Evolutionary conservation across 2,888 invertebrate genomes (phyloP), one percentile per base, ranked within the genome.

Genomic region (Eurytoma californica): DNA sequence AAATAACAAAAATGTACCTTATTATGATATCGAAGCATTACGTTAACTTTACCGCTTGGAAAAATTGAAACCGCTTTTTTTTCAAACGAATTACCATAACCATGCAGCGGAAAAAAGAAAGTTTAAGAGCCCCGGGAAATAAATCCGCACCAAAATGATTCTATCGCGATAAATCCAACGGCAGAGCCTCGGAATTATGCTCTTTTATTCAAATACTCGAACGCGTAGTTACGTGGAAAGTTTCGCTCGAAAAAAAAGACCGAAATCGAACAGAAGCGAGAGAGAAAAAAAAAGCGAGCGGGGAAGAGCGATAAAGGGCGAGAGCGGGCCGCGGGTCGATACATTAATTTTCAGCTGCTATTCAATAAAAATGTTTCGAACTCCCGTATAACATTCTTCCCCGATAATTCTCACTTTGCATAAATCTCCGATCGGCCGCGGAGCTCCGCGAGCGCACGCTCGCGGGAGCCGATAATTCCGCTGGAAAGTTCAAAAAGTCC

Each of bases 371-470:
- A 72, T 72, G 68, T 68, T 80, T 69, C 72, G 49, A 80, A 80
- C 75, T 79, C 70, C 47, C 69, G 20, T 61, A 74, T 60, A 74
- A 61, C 60, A 72, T 67, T 72, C 70, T 72, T 63, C 57, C 7
- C 74, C 76, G 72, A 72, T 80, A 80, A 80, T 80, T 76, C 68
- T 79, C 76, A 72, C 68, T 76, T 69, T 76, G 77, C 77, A 77
- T 77, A 73, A 73, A 67, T 77, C 68, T 39, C 57, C 63, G 53
- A 28, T 55, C 68, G 14, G 47, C 66, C 57, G 13, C 24, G 58
- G 49, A 39, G 3, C 14, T 49, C 18, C 20, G 5, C 16, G 3
- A 20, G 3, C 61, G 61, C 7, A 39, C 39, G 39, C 30, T n/a
- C 28, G 68, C 12, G 30, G 47, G 18, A 76, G 24, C 57, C 79